Percentiles rank a stretch among this genome's conserved stretches.
phyloP scores from a whole-genome alignment of 2,113 vertebrate species.

The Holacanthus passer region DNA sequence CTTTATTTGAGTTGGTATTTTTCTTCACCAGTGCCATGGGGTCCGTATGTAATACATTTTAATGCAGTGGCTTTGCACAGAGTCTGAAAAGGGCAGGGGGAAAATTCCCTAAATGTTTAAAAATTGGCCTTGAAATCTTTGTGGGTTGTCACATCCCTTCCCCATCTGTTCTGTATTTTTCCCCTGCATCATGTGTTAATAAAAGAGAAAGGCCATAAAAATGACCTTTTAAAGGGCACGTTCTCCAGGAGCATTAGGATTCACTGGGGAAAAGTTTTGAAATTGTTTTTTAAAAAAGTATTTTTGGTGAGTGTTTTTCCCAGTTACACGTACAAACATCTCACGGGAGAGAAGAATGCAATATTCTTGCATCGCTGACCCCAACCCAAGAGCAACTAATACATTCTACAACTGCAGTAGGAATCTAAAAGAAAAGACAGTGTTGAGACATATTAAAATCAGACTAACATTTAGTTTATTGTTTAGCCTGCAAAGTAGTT shows the following conservation, averaged over 20 bases:
- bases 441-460: not conserved
- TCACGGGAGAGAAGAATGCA: not conserved
- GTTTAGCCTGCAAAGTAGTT: not conserved
- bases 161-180: not conserved
- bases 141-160: not conserved
- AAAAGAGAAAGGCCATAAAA: not conserved
- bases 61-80: not conserved
- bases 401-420: not conserved
- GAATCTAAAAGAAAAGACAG: not conserved
- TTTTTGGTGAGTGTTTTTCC: not conserved
- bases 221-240: constrained; percentile 14
- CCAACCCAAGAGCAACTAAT: not conserved
- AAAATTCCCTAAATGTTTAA: not conserved
- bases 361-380: not conserved
- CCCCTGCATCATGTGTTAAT: not conserved
- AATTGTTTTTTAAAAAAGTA: not conserved
- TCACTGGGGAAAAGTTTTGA: not conserved
- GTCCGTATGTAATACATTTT: not conserved
- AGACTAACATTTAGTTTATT: not conserved
- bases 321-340: not conserved
- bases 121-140: constrained; percentile 4
- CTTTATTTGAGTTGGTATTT: not conserved
- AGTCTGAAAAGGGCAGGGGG: not conserved
- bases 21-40: not conserved
- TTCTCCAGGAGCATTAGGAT: not conserved